A percentile compares a stretch with the other conserved stretches of the same genome.
These are phyloP conservation scores for Dissostichus mawsoni DNA, from an alignment of 2,113 vertebrate genomes.

Conservation along the genomic window DNA sequence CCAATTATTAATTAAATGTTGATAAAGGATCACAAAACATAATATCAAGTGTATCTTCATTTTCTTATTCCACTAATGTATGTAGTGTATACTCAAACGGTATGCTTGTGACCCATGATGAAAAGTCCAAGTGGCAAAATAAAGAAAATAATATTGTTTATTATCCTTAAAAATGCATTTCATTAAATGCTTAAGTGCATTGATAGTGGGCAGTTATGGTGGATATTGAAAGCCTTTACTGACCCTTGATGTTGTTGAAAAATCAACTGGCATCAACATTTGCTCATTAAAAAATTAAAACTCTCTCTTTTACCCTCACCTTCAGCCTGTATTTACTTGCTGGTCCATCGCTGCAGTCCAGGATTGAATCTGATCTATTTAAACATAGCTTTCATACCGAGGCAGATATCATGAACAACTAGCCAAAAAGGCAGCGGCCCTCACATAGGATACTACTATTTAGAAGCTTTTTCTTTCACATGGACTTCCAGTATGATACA, in stretches of 20 bases:
- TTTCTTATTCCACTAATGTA: too few relatives aligned
- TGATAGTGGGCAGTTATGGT: neutral
- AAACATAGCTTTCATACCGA: constrained; percentile 6
- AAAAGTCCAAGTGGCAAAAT: neutral
- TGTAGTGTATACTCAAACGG: neutral
- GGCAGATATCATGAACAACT: constrained; percentile 4
- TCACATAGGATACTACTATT: constrained; percentile 2
- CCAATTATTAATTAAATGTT: too few relatives aligned
- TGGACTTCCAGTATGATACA: constrained; percentile 2
- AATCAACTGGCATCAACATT: neutral
- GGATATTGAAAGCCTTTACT: constrained; percentile 12
- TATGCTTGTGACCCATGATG: neutral
- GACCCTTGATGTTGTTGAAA: constrained; percentile 3
- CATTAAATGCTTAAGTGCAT: constrained; percentile 5
- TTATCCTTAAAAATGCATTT: neutral
- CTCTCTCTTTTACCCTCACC: neutral
- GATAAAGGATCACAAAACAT: too few relatives aligned
- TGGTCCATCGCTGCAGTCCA: constrained; percentile 17
- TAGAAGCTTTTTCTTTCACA: constrained; percentile 3
- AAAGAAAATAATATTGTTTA: neutral
- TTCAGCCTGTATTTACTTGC: neutral
- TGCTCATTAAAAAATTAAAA: constrained; percentile 33
- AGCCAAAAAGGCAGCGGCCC: neutral
- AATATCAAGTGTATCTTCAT: too few relatives aligned
- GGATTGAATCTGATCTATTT: constrained; percentile 5